Evolutionary conservation across 2,113 vertebrate species (phyloP).

Genomic region (Panthera uncia): DNA sequence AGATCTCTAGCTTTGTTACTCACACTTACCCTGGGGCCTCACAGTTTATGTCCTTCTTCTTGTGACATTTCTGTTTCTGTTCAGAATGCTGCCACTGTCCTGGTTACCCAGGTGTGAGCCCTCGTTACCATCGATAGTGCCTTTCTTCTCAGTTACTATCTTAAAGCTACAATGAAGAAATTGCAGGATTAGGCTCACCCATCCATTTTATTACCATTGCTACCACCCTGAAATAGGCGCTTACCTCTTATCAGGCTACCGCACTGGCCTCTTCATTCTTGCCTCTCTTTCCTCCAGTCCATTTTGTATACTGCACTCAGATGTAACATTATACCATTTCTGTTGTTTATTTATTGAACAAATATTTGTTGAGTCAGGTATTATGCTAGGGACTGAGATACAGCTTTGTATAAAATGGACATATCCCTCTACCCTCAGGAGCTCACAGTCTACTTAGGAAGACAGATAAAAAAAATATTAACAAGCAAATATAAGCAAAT

Average conservation of each 20-base stretch:
- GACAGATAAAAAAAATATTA: not conserved
- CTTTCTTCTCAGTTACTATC: not conserved
- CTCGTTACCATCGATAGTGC: not conserved
- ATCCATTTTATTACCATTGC: not conserved
- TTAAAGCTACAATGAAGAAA: not conserved
- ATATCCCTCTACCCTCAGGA: not conserved
- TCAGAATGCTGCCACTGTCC: not conserved
- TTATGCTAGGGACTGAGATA: not conserved
- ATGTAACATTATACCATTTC: slow-evolving; percentile 14
- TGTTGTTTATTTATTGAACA: slow-evolving; percentile 4
- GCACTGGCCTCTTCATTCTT: not conserved
- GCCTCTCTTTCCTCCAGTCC: not conserved
- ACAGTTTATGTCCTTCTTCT: not conserved
- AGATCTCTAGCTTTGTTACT: not conserved
- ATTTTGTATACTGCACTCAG: slow-evolving; percentile 1
- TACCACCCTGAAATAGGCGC: not conserved
- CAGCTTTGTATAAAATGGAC: slow-evolving; percentile 4
- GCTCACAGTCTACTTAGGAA: not conserved
- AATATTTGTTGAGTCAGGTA: not conserved
- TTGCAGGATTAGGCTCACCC: not conserved
- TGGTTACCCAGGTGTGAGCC: not conserved
- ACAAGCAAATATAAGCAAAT: not conserved
- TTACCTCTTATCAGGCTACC: not conserved
- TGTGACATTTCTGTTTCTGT: not conserved
- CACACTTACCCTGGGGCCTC: not conserved